Evolutionary conservation across 2,888 invertebrate species (phyloP).

Genomic region (Mantis religiosa): DNA sequence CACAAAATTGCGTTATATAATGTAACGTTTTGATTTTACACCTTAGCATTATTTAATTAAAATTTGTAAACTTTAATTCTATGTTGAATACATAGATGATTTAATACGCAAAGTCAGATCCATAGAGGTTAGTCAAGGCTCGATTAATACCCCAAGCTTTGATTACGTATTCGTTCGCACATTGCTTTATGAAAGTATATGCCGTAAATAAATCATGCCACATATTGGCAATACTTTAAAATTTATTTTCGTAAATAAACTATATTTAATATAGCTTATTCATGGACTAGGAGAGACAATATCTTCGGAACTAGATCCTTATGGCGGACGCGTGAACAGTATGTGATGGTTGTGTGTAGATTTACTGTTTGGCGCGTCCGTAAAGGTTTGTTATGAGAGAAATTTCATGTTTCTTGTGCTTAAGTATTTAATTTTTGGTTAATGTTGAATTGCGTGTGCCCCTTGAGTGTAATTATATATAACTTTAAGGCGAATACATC

Average conservation of each 20-base stretch:
- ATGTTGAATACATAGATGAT: too few species aligned
- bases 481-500: neutral
- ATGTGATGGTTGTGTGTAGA: conserved; percentile 8
- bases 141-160: too few species aligned
- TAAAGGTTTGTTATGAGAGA: neutral
- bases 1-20: too few species aligned
- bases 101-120: too few species aligned
- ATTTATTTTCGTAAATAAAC: neutral
- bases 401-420: neutral
- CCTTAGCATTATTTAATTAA: too few species aligned
- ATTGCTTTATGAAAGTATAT: neutral
- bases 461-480: neutral
- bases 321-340: conserved; percentile 9
- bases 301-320: neutral
- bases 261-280: neutral
- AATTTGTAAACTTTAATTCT: too few species aligned
- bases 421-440: neutral
- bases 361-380: conserved; percentile 24
- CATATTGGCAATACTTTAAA: too few species aligned
- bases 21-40: too few species aligned
- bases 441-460: neutral
- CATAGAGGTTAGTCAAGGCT: too few species aligned
- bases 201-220: neutral
- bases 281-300: neutral
- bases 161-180: conserved; percentile 1